These are phyloP conservation scores for Trachelus tabidus DNA, from an alignment of 2,888 invertebrate genomes.

Conservation along the genomic window DNA sequence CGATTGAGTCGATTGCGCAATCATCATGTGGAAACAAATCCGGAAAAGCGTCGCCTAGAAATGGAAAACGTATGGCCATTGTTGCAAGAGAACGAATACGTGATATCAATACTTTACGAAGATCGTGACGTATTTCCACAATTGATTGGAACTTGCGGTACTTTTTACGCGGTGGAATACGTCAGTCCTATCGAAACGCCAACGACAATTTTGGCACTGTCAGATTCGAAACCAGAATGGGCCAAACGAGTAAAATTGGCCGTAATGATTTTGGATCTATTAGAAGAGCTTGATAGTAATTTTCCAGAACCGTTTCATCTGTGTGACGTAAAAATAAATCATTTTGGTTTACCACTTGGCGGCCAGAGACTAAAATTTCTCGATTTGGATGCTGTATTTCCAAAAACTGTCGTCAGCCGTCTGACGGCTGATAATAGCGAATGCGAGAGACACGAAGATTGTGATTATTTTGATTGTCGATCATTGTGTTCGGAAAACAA, in stretches of 20 bases:
- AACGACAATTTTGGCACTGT: constrained; percentile 68
- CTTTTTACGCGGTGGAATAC: constrained; percentile 75
- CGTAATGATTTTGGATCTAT: constrained; percentile 72
- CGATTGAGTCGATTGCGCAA: constrained; percentile 68
- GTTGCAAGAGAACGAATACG: constrained; percentile 76
- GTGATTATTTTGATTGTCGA: constrained; percentile 76
- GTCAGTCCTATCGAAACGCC: constrained; percentile 70
- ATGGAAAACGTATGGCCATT: constrained; percentile 75
- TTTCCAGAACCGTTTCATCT: constrained; percentile 74
- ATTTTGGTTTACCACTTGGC: constrained; percentile 72
- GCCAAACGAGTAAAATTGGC: constrained; percentile 70
- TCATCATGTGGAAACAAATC: constrained; percentile 64
- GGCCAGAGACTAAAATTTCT: constrained; percentile 71
- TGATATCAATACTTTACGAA: constrained; percentile 71
- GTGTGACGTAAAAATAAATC: constrained; percentile 76
- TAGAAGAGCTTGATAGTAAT: constrained; percentile 71
- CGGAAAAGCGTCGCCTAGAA: constrained; percentile 65
- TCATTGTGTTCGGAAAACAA: constrained; percentile 71
- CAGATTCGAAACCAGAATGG: constrained; percentile 71
- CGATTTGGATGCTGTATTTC: constrained; percentile 74
- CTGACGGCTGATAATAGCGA: constrained; percentile 66
- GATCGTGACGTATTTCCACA: constrained; percentile 74
- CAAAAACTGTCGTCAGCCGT: constrained; percentile 68
- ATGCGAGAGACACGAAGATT: constrained; percentile 73
- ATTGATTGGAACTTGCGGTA: constrained; percentile 75